A percentile compares a stretch with the other conserved stretches of the same genome.
Conservation (phyloP, 2,888 invertebrate species). For the Hyppa rectilinea region DNA sequence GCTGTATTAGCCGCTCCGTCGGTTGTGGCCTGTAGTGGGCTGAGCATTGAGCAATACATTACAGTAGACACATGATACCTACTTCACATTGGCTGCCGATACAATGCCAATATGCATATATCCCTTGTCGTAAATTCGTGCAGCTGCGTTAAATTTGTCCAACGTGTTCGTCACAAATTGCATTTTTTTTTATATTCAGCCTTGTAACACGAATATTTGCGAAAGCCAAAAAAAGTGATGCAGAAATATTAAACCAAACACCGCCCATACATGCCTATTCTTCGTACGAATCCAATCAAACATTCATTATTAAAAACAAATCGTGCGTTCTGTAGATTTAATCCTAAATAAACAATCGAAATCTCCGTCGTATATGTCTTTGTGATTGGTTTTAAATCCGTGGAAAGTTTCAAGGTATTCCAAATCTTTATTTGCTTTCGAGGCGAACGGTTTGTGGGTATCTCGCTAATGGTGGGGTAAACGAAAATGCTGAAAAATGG, state of each 20-base stretch:
- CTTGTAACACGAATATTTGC: slow-evolving; percentile 23
- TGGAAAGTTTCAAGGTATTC: slow-evolving; percentile 68
- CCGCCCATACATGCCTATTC: slow-evolving; percentile 31
- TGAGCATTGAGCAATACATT: slow-evolving; percentile 33
- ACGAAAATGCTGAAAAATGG: slow-evolving; percentile 71
- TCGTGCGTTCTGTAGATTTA: slow-evolving; percentile 42
- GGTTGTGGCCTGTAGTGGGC: slow-evolving; percentile 6
- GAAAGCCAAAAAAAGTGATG: slow-evolving; percentile 18
- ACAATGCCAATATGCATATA: slow-evolving; percentile 29
- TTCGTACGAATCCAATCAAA: slow-evolving; percentile 41
- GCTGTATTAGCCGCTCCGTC: slow-evolving; percentile 26
- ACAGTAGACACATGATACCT: too few species aligned
- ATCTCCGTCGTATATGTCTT: slow-evolving; percentile 66
- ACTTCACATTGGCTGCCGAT: slow-evolving; percentile 13
- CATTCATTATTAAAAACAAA: slow-evolving; percentile 42
- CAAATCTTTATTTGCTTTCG: slow-evolving; percentile 71
- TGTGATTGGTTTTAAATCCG: slow-evolving; percentile 72
- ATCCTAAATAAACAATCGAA: slow-evolving; percentile 66
- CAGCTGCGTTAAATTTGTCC: neutral
- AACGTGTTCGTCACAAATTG: slow-evolving; percentile 19
- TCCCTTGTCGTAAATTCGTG: slow-evolving; percentile 6
- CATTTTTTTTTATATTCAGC: slow-evolving; percentile 14
- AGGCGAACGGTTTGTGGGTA: slow-evolving; percentile 62
- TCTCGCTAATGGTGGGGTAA: slow-evolving; percentile 70
- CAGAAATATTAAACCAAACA: neutral